Percentiles rank a stretch among this genome's conserved stretches.
Evolutionary conservation across 2,888 invertebrate genomes (phyloP).

Genomic region (Apodemia hepburni): DNA sequence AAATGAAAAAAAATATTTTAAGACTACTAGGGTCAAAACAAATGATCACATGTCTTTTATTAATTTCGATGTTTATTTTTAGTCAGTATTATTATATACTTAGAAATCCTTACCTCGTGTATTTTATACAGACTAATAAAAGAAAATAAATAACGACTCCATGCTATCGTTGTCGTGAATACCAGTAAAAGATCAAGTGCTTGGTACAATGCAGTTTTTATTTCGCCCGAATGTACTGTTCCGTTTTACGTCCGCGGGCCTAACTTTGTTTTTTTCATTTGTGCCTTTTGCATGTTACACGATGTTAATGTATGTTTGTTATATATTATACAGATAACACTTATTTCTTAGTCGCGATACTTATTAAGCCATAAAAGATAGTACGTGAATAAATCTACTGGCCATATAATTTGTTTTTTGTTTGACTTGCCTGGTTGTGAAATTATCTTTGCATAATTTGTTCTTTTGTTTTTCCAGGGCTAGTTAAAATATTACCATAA

Average conservation of each 20-base stretch:
- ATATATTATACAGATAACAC: slow-evolving; percentile 18
- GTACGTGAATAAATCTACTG: slow-evolving; percentile 8
- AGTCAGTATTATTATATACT: too few species aligned
- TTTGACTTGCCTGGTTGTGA: background rate
- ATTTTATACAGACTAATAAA: background rate
- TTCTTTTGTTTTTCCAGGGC: background rate
- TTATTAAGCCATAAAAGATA: slow-evolving; percentile 14
- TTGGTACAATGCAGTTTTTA: slow-evolving; percentile 58
- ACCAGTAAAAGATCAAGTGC: slow-evolving; percentile 69
- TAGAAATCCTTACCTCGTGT: too few species aligned
- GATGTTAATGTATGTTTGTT: slow-evolving; percentile 28
- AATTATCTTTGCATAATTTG: background rate
- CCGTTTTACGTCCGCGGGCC: slow-evolving; percentile 46
- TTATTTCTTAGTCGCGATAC: slow-evolving; percentile 15
- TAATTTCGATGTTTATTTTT: too few species aligned
- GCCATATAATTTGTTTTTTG: slow-evolving; percentile 4
- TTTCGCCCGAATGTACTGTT: slow-evolving; percentile 50
- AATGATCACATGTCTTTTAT: too few species aligned
- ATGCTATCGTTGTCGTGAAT: slow-evolving; percentile 36
- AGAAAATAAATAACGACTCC: slow-evolving; percentile 36
- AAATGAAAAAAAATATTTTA: too few species aligned
- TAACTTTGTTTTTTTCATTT: slow-evolving; percentile 61
- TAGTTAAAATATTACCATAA: background rate
- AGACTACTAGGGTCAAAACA: too few species aligned
- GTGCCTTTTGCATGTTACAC: slow-evolving; percentile 47